These are phyloP conservation scores for Ceriagrion tenellum DNA, from an alignment of 2,888 invertebrate species.

Conservation along the genomic window DNA sequence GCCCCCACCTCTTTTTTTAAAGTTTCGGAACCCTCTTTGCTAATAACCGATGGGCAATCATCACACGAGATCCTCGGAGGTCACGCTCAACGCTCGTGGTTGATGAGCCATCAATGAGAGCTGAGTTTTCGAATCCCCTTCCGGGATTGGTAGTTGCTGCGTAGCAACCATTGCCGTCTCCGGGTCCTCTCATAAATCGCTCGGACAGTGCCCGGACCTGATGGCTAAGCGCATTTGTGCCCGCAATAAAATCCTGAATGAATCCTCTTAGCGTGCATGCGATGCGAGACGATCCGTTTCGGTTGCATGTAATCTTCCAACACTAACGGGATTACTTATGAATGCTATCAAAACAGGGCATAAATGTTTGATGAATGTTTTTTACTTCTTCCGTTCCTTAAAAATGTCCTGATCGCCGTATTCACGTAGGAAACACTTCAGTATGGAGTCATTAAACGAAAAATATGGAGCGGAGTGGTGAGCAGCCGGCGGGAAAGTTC, in stretches of 20 bases:
- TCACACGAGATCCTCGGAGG: constrained; percentile 30
- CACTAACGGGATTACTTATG: constrained; percentile 38
- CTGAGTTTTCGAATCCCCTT: background rate
- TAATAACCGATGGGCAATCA: constrained; percentile 47
- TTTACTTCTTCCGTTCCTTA: background rate
- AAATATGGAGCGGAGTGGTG: background rate
- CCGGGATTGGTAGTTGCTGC: constrained; percentile 3
- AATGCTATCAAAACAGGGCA: constrained; percentile 39
- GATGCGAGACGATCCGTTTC: background rate
- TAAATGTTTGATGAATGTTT: constrained; percentile 14
- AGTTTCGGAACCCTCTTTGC: background rate
- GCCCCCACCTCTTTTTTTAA: background rate
- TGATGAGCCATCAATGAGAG: constrained; percentile 43
- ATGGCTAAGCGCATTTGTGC: background rate
- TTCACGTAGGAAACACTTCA: background rate
- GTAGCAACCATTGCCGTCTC: background rate
- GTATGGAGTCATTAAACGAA: background rate
- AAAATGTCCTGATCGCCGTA: background rate
- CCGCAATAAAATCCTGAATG: background rate
- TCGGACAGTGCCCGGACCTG: background rate
- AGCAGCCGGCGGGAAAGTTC: background rate
- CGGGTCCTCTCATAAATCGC: constrained; percentile 34
- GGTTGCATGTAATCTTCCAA: background rate
- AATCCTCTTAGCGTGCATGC: background rate
- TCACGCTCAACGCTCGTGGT: background rate